Base-by-base conservation (phyloP, 92 coral and sea anemone genomes). In the Ricordea florida region DNA sequence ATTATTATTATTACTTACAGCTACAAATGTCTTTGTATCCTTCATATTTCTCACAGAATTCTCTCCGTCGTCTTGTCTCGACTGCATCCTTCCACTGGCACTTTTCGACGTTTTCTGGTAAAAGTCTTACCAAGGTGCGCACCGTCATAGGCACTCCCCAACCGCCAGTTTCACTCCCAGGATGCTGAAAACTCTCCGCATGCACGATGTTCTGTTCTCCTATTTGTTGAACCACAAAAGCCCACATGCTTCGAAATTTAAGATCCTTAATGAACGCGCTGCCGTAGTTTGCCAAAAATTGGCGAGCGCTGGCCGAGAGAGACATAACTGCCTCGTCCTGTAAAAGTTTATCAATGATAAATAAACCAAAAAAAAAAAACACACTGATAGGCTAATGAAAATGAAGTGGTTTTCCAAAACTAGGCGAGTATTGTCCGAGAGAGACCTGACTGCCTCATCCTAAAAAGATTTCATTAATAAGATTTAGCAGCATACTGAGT, bases 191-290 rank as follows among this genome's bases (percentile, higher is more conserved):
- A 24, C 83, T 71, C 79, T 88, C 93, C 8, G 90, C 97, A 13
- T 51, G 69, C 2, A 61, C 82, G 18, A 70, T 70, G 31, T 62
- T 47, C 6, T 78, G 83, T 14, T 62, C 31, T 16, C 72, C 61
- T 41, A 46, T 49, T 65, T 58, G 63, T 26, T 88, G 92, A 20
- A 82, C 71, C 16, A 87, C 90, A 62, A 90, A 80, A 13, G 93
- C 97, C 97, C 97, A 90, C 24, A 57, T 90, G 61, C 82, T 85
- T 26, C 97, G 71, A 64, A 87, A 90, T 47, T 69, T 49, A 9
- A 90, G 63, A 1, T 44, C 50, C 2, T 59, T 57, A 32, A 90
- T 68, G 66, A 82, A 90, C 34, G 62, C 35, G 42, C 97, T 90
- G 41, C 87, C 90, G 10, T 59, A 57, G 11, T 52, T 48, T 35